These are phyloP conservation scores for Festucalex cinctus DNA, from an alignment of 2,113 vertebrate genomes.

Conservation along the genomic window DNA sequence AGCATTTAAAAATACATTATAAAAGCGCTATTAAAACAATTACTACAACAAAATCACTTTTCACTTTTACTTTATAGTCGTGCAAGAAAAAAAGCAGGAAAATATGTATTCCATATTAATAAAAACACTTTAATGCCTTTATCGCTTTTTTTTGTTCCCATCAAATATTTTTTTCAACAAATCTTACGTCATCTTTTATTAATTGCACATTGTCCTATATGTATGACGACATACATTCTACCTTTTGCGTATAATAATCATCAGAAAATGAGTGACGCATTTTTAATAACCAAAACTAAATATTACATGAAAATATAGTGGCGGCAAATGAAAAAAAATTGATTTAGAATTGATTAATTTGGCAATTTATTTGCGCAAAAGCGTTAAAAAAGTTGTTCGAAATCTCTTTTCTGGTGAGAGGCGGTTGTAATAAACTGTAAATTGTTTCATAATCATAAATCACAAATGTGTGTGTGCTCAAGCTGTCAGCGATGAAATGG, in stretches of 20 bases:
- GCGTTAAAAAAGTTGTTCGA: neutral
- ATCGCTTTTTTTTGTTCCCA: too few species aligned
- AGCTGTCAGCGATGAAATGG: constrained; percentile 33
- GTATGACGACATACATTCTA: neutral
- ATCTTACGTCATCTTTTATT: too few species aligned
- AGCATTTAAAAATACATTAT: neutral
- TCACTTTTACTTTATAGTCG: neutral
- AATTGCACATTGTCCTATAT: too few species aligned
- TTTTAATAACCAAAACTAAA: neutral
- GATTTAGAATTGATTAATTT: too few species aligned
- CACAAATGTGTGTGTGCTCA: constrained; percentile 2
- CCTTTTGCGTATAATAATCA: neutral
- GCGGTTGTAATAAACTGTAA: neutral
- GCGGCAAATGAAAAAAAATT: neutral
- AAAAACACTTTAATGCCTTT: neutral
- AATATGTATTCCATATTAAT: too few species aligned
- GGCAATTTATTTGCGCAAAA: neutral
- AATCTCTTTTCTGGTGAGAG: neutral
- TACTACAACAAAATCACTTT: neutral
- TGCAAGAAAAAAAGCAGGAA: neutral
- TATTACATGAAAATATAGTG: neutral
- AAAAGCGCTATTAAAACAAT: neutral
- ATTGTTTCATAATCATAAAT: neutral
- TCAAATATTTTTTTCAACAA: too few species aligned
- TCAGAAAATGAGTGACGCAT: neutral